Base-by-base conservation (phyloP, 2,797 vertebrate species). In the Aulostomus chinensis region DNA sequence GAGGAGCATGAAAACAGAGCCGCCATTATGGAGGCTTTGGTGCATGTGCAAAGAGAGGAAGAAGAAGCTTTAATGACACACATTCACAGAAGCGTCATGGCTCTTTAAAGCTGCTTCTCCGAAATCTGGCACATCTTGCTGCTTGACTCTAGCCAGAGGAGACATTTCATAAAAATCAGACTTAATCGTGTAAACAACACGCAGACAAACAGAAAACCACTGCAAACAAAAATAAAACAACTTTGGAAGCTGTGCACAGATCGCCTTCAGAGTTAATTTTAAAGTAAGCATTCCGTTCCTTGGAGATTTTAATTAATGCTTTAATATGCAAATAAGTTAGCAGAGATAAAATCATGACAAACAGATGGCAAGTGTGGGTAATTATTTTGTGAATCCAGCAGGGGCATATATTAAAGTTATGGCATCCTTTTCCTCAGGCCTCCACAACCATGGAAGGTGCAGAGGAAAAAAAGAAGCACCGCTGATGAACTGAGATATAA, bases 311-410 rank as follows among this genome's bases (percentile, higher is more conserved):
- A 95, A 98, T 97, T 95, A 98, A 94, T 94, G 93, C 94, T 90
- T 97, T 94, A 97, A 96, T 96, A 98, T 98, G 95, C 93, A 97
- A 98, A 98, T 97, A 92, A 92, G 93, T 86, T 80, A 91, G 91
- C 87, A 80, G 88, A 90, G 92, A 93, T 93, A 95, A 94, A 96
- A 94, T 96, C 86, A 88, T 89, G 87, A 90, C 90, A 95, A 91
- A 90, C 95, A 96, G 94, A 94, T 96, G 93, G 93, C 93, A 94
- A 96, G 93, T 94, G 91, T 91, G 93, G 94, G 94, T 93, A 93
- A 94, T 96, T 95, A 94, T 88, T 85, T 89, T 79, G 77, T 80
- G 80, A 89, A 85, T 90, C 85, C 86, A 88, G 86, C 78, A 78
- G 85, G 84, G 89, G 83, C 73, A 73, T 83, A 80, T 86, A 80